Evolutionary conservation across 2,888 invertebrate genomes (phyloP).

Genomic region (Oegoconia quadripuncta): DNA sequence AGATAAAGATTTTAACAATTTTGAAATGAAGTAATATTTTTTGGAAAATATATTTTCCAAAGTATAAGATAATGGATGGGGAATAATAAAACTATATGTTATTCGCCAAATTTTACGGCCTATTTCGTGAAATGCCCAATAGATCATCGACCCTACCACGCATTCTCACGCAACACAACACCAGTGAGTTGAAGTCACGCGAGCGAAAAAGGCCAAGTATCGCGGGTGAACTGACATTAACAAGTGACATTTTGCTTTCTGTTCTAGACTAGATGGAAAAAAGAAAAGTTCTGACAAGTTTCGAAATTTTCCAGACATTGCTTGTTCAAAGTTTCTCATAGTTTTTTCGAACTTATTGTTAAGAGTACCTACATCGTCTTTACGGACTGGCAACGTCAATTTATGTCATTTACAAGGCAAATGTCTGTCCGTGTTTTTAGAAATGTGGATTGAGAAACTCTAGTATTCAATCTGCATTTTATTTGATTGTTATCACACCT

Average conservation of each 20-base stretch:
- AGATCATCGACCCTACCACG: conserved; percentile 58
- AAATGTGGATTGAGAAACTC: too few species aligned
- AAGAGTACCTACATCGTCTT: too few species aligned
- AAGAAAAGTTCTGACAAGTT: neutral
- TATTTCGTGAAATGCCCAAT: conserved; percentile 66
- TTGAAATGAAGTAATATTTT: too few species aligned
- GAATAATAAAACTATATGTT: conserved; percentile 16
- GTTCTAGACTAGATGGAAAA: neutral
- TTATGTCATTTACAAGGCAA: too few species aligned
- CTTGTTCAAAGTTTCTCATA: conserved; percentile 3
- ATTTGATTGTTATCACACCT: too few species aligned
- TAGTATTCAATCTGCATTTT: too few species aligned
- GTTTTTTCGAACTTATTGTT: too few species aligned
- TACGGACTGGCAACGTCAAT: too few species aligned
- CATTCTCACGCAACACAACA: conserved; percentile 25
- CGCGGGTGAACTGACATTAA: conserved; percentile 25
- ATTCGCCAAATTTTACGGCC: conserved; percentile 63
- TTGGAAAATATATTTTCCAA: neutral
- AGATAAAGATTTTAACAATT: too few species aligned
- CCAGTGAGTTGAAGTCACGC: conserved; percentile 34
- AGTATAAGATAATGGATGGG: conserved; percentile 1
- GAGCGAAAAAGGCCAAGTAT: conserved; percentile 22
- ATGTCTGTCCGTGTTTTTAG: too few species aligned
- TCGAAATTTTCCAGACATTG: conserved; percentile 11
- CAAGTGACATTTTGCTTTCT: conserved; percentile 12